Percentiles rank a stretch among this genome's conserved stretches.
Conservation (phyloP, 2,888 invertebrate genomes). For the Fragum whitleyi region DNA sequence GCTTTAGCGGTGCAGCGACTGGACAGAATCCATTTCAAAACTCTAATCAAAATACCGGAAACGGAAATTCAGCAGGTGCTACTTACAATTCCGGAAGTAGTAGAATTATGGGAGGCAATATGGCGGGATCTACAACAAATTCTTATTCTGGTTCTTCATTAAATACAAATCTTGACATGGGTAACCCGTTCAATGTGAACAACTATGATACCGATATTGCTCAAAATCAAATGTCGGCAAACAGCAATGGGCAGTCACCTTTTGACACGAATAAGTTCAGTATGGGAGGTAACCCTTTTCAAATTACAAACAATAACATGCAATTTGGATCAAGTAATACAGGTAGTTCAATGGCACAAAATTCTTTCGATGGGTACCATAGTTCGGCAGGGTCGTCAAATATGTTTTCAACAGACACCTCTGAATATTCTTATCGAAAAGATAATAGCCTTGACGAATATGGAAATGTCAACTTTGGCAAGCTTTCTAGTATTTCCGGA, state of each 20-base stretch:
- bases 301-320: neutral
- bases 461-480: constrained; percentile 49
- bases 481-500: constrained; percentile 38
- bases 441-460: constrained; percentile 38
- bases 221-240: neutral
- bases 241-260: constrained; percentile 36
- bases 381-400: neutral
- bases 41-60: constrained; percentile 7
- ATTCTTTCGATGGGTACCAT: neutral
- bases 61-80: neutral
- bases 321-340: constrained; percentile 7
- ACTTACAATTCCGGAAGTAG: constrained; percentile 16
- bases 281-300: constrained; percentile 1
- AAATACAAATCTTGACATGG: neutral
- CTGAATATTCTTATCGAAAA: neutral
- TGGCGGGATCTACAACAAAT: neutral
- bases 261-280: constrained; percentile 42
- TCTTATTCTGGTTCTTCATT: neutral
- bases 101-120: neutral
- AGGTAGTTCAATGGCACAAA: neutral
- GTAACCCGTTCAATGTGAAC: constrained; percentile 30
- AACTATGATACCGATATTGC: constrained; percentile 16
- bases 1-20: constrained; percentile 23
- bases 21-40: constrained; percentile 11
- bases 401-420: neutral